A percentile compares a stretch with the other conserved stretches of the same genome.
Evolutionary conservation across 1,140 invertebrate genomes (phyloP).

Genomic region (Drosophila ogumai): DNA sequence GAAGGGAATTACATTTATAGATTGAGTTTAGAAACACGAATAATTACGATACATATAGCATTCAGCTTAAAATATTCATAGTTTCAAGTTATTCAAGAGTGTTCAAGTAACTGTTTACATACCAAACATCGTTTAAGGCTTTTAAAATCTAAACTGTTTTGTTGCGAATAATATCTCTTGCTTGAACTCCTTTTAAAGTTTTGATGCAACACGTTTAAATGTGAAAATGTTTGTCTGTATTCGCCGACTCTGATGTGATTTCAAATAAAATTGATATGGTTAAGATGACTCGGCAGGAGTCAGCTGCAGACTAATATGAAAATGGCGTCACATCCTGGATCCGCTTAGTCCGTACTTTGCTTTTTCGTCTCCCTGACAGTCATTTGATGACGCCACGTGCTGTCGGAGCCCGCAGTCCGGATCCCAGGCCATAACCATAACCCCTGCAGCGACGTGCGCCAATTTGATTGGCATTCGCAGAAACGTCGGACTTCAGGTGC

Average conservation of each 20-base stretch:
- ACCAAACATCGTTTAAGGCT: neutral
- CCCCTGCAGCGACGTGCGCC: conserved; percentile 65
- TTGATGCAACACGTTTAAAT: neutral
- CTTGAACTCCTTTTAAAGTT: neutral
- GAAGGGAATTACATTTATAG: too few relatives aligned
- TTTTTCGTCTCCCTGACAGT: conserved; percentile 50
- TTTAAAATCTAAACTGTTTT: too few relatives aligned
- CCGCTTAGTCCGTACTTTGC: conserved; percentile 20
- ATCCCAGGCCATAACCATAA: conserved; percentile 38
- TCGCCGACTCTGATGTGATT: conserved; percentile 3
- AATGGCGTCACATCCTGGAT: conserved; percentile 65
- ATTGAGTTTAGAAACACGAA: too few relatives aligned
- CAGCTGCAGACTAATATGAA: conserved; percentile 43
- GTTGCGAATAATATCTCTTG: neutral
- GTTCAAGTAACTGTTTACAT: neutral
- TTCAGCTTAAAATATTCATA: too few relatives aligned
- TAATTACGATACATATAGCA: too few relatives aligned
- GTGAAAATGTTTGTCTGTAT: neutral
- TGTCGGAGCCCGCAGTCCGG: conserved; percentile 15
- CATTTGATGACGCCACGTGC: conserved; percentile 60
- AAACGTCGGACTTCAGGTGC: conserved; percentile 28
- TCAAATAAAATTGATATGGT: conserved; percentile 30
- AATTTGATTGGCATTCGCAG: conserved; percentile 78
- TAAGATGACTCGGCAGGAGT: conserved; percentile 4
- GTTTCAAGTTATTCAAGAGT: neutral